These are phyloP conservation scores for Chiloscyllium plagiosum DNA, from an alignment of 2,113 vertebrate genomes.

Conservation along the genomic window DNA sequence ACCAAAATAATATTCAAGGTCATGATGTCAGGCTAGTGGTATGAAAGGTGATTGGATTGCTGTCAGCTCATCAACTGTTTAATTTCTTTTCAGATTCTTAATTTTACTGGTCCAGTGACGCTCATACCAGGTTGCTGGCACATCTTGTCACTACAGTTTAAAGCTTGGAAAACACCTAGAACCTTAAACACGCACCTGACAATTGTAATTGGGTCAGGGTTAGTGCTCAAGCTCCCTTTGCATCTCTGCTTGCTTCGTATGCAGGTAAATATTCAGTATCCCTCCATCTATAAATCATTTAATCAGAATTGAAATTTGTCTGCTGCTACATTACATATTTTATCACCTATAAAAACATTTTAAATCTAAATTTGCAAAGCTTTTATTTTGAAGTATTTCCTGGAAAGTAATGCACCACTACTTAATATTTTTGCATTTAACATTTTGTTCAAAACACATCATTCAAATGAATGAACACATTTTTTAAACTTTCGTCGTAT, in stretches of 20 bases:
- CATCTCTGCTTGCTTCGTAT: slow-evolving; percentile 61
- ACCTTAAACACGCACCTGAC: slow-evolving; percentile 68
- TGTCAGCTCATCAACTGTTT: slow-evolving; percentile 32
- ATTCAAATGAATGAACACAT: background rate
- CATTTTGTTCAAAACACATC: background rate
- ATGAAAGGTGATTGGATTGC: background rate
- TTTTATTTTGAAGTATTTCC: background rate
- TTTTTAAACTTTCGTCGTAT: background rate
- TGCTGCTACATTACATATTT: background rate
- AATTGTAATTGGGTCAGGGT: slow-evolving; percentile 71
- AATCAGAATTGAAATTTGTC: background rate
- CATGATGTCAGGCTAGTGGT: background rate
- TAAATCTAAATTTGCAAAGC: background rate
- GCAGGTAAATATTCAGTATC: slow-evolving; percentile 52
- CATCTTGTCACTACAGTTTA: slow-evolving; percentile 74
- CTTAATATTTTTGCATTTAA: background rate
- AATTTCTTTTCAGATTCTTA: slow-evolving; percentile 66
- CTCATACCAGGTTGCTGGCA: slow-evolving; percentile 82
- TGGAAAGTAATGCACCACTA: background rate
- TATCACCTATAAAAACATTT: background rate
- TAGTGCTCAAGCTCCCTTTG: slow-evolving; percentile 72
- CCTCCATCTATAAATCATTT: background rate
- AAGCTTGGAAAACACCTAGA: slow-evolving; percentile 59
- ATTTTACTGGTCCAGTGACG: slow-evolving; percentile 69
- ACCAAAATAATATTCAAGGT: background rate